Conservation (phyloP, 1,140 invertebrate species). For the Teleogryllus occipitalis region DNA sequence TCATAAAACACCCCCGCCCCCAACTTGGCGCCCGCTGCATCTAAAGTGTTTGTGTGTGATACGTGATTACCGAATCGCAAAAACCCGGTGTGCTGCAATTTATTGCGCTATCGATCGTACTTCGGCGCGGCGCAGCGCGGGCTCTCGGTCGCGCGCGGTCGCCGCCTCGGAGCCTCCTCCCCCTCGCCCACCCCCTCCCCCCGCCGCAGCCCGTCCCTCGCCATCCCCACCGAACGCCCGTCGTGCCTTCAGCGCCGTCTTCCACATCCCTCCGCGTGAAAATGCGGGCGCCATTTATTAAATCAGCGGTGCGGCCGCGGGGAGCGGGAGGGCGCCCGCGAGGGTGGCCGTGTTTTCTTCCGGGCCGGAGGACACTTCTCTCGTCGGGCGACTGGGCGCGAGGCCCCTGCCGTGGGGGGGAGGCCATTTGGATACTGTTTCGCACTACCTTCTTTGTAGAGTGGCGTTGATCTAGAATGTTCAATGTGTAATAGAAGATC, state of each 20-base stretch:
- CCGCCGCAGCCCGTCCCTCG: neutral
- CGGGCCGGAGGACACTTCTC: too few relatives aligned
- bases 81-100: neutral
- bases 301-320: neutral
- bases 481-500: too few relatives aligned
- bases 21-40: neutral
- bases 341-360: too few relatives aligned
- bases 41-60: constrained; percentile 4
- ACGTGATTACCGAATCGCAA: constrained; percentile 3
- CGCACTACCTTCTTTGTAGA: too few relatives aligned
- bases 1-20: neutral
- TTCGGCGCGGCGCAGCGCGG: too few relatives aligned
- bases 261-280: neutral
- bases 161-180: neutral
- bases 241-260: neutral
- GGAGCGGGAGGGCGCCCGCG: neutral
- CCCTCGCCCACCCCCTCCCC: neutral
- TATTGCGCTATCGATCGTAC: neutral
- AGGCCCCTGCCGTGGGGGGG: too few relatives aligned
- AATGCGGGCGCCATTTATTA: neutral
- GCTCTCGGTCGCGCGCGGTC: neutral
- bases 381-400: too few relatives aligned
- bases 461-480: too few relatives aligned
- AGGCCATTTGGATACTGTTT: too few relatives aligned
- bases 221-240: too few relatives aligned